Evolutionary conservation across 2,888 invertebrate genomes (phyloP), one percentile per base, ranked within the genome.

Genomic region (Athalia cordata): DNA sequence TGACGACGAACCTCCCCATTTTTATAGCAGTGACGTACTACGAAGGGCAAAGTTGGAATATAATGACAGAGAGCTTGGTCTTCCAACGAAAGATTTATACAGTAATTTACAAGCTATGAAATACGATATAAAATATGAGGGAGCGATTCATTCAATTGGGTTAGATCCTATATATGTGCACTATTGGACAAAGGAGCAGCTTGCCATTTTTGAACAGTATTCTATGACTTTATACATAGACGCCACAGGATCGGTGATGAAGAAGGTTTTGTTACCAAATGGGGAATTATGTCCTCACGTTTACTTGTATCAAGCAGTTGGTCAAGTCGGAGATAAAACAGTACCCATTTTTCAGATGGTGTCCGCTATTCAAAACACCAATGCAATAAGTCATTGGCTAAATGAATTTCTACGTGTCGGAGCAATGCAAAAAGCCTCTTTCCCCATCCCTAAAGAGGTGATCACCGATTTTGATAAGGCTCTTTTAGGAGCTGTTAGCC

Each of bases 281-380:
- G 79, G 68, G 9, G 80, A 82, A 72, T 3, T 59, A 15, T 72
- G 45, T 55, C 15, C 72, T 29, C 72, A 72, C 9, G 15, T 57
- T 29, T 72, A 72, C 57, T 47, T 72, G n/a, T 72, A 72, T n/a
- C 80, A 81, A 64, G 77, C 77, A 5, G 80, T 82, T 50, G 66
- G 66, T n/a, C 66, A 66, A 50, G 66, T 66, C 50, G 57, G 49
- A 62, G 65, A 67, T 43, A 72, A 77, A 43, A 79, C 78, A 65
- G 75, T 78, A 47, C 80, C 82, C 55, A 55, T 80, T 52, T 82
- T 81, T 15, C 81, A 82, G 55, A 80, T 81, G 79, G 8, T 82
- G 11, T 72, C 78, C n/a, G 62, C 80, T 47, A 75, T 77, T 3
- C 79, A 81, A 77, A 81, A 80, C 49, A 80, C 80, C 3, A 80